Conservation (phyloP, 2,888 invertebrate genomes). For the Xanthia icteritia region DNA sequence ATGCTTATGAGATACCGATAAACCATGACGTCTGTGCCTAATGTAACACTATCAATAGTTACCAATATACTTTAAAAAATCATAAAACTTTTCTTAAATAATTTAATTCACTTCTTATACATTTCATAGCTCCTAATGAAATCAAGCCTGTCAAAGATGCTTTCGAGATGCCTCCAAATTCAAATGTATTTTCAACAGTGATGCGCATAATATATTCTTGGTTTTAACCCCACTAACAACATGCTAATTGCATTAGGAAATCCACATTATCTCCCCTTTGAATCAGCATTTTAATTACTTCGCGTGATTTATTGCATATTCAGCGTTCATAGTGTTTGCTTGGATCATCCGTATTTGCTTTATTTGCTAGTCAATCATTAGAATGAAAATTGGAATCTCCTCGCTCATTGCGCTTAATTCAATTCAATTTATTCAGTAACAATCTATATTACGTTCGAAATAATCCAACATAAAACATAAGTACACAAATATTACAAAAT, state of each 20-base stretch:
- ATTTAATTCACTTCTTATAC: background rate
- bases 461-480: too few relatives aligned
- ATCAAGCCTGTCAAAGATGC: background rate
- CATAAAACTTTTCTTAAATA: background rate
- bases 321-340: conserved; percentile 21
- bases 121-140: background rate
- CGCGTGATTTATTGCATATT: conserved; percentile 28
- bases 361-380: conserved; percentile 2
- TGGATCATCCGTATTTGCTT: conserved; percentile 12
- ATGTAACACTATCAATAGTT: background rate
- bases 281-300: conserved; percentile 43
- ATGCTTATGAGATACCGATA: background rate
- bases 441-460: too few relatives aligned
- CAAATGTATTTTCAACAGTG: background rate
- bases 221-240: conserved; percentile 25
- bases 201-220: conserved; percentile 11
- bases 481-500: too few relatives aligned
- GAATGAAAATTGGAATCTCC: background rate
- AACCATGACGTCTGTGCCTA: background rate
- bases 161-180: background rate
- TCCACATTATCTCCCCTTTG: conserved; percentile 49
- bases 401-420: too few relatives aligned
- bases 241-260: conserved; percentile 51
- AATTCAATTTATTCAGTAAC: too few relatives aligned
- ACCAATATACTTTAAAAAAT: background rate